Base-by-base conservation (phyloP, 1,140 invertebrate species). In the Meloidogyne exigua region DNA sequence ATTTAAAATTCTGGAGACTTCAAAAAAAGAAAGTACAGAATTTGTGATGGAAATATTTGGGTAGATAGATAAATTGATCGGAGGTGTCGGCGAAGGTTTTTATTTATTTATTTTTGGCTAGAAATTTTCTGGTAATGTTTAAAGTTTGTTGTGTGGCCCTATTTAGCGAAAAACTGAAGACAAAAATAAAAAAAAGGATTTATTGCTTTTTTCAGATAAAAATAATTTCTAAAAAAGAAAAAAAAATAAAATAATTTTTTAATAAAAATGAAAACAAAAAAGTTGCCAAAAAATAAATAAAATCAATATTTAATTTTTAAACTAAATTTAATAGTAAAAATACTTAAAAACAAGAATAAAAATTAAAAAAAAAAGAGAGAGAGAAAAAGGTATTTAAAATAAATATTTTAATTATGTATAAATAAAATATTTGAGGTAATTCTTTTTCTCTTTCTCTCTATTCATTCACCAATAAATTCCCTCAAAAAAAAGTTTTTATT, bases 161-260 rank as follows among this genome's bases (percentile, higher is more conserved):
- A 57, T 57, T 57, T n/a, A 57, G 49, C 44, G 44, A 15, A 18
- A 15, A 49, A 32, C 18, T 15, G 9, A 57, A 57, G 21, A 5
- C 3, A n/a, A 57, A 57, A 57, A 57, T 57, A 57, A 39, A 3
- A 49, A 49, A 57, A 57, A 57, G 18, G 49, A 57, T 57, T 57
- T 57, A 57, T 57, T 57, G 49, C 49, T 57, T 57, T 57, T 49
- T 68, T 68, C 18, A 42, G 66, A 68, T 32, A 68, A 68, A 32
- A 68, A 68, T 21, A 18, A n/a, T 28, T 67, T 28, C 21, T 67
- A n/a, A 68, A 9, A 18, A 21, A 32, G 25, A 67, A 26, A 21
- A 72, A 49, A 44, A 44, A 18, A 49, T 44, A n/a, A 57, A n/a
- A n/a, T 57, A 57, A 7, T 57, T 57, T n/a, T 57, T n/a, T n/a